These are phyloP conservation scores for Mesitornis unicolor DNA, from an alignment of 2,113 vertebrate species.

Conservation along the genomic window DNA sequence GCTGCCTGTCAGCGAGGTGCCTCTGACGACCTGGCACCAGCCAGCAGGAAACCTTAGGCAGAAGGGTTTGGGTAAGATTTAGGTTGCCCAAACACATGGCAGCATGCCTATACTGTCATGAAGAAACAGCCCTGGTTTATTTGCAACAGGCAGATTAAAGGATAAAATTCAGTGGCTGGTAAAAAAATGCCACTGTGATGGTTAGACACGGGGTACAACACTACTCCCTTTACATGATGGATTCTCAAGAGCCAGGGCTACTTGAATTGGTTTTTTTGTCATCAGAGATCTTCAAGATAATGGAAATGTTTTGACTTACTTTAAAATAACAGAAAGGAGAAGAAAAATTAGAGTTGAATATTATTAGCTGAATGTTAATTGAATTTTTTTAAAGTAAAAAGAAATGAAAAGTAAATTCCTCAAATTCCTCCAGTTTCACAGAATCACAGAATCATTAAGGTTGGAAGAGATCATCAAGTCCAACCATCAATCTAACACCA, in stretches of 20 bases:
- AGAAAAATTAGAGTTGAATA: neutral
- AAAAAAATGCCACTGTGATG: neutral
- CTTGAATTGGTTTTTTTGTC: neutral
- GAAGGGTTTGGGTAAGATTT: neutral
- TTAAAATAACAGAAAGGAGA: neutral
- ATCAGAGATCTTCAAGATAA: neutral
- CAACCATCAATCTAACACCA: no score
- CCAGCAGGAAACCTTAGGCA: neutral
- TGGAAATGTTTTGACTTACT: neutral
- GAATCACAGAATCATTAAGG: no score
- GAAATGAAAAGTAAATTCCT: rapidly evolving
- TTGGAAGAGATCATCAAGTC: no score
- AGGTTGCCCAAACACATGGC: rapidly evolving
- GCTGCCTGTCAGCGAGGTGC: neutral
- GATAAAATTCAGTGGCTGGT: neutral
- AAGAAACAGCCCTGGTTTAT: neutral
- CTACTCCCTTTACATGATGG: neutral
- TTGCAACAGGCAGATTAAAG: neutral
- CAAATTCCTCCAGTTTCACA: neutral
- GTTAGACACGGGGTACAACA: neutral
- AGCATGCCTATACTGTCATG: rapidly evolving
- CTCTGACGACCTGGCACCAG: neutral
- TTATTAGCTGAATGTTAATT: neutral
- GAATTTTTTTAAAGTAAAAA: neutral
- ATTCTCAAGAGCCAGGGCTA: neutral